Evolutionary conservation across 2,797 vertebrate genomes (phyloP), one percentile per base, ranked within the genome.

Genomic region (Sebastes melanostomus): DNA sequence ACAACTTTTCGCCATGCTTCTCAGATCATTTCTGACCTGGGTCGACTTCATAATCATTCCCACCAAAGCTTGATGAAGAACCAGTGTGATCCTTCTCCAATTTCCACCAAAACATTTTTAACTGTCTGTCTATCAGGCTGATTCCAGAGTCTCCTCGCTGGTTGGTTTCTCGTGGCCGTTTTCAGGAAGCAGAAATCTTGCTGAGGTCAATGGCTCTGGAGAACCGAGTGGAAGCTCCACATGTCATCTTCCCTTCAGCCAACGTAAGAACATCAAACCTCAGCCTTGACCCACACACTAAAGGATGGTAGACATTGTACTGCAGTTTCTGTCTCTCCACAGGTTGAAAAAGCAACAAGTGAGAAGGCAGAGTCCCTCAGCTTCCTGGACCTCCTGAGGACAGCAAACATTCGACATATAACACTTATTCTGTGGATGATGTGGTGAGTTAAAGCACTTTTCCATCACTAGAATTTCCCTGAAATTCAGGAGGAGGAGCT

Each of bases 91-190:
- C 32, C 4, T 71, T 29, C 7, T 5, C n/a, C 12, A 25, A 29
- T 38, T 66, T 50, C 20, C 4, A 34, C 34, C 50, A 32, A 66
- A 65, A 13, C 6, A 10, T 56, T 32, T 59, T 6, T 29, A 32
- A 10, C 25, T 56, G 1, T 61, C 50, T 65, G 30, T 46, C 66
- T 38, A 18, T 12, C 63, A 93, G 91, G 90, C 9, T 77, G 27
- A 11, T 93, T 54, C 86, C 90, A 20, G 92, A 93, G 86, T 93
- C 92, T 68, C 86, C 91, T 74, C 89, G 91, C 71, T 93, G 90
- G 91, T 34, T 92, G 80, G 46, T 88, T 22, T 91, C 86, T 61
- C 75, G 20, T 4, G 87, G 91, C 4, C 83, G 73, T 68, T n/a
- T 81, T 14, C 22, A 2, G 42, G 89, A 91, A 54, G 91, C 88